Conservation (phyloP, 2,797 vertebrate genomes). For the Ataeniobius toweri region DNA sequence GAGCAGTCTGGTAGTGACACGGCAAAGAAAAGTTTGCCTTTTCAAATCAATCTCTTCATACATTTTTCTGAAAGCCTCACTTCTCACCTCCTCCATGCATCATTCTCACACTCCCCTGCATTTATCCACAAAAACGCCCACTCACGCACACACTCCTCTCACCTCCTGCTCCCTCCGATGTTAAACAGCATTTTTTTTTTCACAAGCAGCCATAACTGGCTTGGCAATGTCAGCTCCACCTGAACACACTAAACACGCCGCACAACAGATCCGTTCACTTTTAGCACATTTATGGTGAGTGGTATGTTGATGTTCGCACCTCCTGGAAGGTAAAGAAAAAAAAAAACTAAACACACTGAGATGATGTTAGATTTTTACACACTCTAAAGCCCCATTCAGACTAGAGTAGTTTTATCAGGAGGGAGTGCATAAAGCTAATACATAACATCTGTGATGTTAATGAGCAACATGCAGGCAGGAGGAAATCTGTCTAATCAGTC, state of each 20-base stretch:
- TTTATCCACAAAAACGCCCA: conserved; percentile 41
- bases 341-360: conserved; percentile 14
- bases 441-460: conserved; percentile 63
- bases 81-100: conserved; percentile 59
- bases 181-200: conserved; percentile 42
- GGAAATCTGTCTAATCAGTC: conserved; percentile 46
- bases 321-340: conserved; percentile 6
- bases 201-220: conserved; percentile 39
- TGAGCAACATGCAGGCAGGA: conserved; percentile 54
- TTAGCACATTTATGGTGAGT: conserved; percentile 31
- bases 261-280: conserved; percentile 34
- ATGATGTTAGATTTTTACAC: conserved; percentile 25
- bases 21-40: conserved; percentile 51
- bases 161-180: conserved; percentile 39
- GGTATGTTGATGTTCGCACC: conserved; percentile 60
- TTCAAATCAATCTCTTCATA: conserved; percentile 58
- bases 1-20: conserved; percentile 43
- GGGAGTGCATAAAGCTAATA: conserved; percentile 47
- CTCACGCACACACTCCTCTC: conserved; percentile 39
- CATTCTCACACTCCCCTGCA: conserved; percentile 41
- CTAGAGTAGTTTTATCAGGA: conserved; percentile 31
- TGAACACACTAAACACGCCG: conserved; percentile 25
- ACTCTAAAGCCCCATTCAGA: conserved; percentile 26
- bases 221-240: conserved; percentile 38
- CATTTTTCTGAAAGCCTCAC: conserved; percentile 58